These are phyloP conservation scores for Harmothoe impar DNA, from an alignment of 2,888 invertebrate species.

Conservation along the genomic window DNA sequence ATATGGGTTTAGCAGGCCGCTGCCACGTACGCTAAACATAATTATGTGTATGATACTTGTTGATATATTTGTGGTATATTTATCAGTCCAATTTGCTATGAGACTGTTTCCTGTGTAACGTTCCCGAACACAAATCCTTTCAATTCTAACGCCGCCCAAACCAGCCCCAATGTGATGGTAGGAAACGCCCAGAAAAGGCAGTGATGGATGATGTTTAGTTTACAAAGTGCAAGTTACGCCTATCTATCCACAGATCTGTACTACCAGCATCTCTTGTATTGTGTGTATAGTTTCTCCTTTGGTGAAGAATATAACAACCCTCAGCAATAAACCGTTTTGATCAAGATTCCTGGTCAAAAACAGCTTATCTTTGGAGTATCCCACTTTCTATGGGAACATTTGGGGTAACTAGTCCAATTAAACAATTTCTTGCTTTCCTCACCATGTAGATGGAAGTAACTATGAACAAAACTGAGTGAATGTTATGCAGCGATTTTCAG, in stretches of 20 bases:
- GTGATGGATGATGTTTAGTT: neutral
- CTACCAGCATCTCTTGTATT: neutral
- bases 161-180: constrained; percentile 7
- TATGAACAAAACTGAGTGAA: neutral
- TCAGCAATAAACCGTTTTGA: neutral
- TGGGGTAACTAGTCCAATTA: neutral
- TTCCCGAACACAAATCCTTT: neutral
- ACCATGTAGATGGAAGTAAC: neutral
- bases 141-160: constrained; percentile 14
- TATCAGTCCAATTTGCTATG: constrained; percentile 6
- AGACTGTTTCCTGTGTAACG: neutral
- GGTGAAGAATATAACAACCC: too few relatives aligned
- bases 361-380: neutral
- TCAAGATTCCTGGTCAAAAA: constrained; percentile 7
- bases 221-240: neutral
- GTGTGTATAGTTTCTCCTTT: too few relatives aligned
- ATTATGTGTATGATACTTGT: constrained; percentile 22
- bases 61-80: constrained; percentile 19
- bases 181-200: neutral
- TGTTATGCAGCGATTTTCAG: too few relatives aligned
- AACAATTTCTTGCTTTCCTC: neutral
- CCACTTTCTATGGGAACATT: neutral
- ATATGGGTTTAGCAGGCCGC: neutral
- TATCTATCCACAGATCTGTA: neutral
- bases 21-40: neutral